phyloP scores from a whole-genome alignment of 2,797 vertebrate species.

The Anomalospiza imberbis region DNA sequence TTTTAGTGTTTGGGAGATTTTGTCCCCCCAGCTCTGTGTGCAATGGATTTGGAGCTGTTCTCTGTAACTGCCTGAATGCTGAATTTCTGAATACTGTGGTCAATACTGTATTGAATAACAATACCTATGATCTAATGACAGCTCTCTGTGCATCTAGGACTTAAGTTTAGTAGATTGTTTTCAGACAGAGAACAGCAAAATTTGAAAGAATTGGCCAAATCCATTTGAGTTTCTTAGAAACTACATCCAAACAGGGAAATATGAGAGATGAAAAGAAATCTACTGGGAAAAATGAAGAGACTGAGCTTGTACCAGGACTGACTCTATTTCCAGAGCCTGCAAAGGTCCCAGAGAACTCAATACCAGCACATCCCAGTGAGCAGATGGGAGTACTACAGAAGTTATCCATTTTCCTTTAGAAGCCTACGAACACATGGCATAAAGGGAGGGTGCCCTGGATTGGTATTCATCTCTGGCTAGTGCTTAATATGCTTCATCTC shows the following conservation, averaged over 20 bases:
- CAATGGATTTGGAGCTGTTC: background rate
- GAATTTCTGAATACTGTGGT: conserved; percentile 9
- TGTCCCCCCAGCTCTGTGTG: background rate
- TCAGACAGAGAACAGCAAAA: background rate
- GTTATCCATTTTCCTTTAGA: background rate
- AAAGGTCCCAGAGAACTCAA: background rate
- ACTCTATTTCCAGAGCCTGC: background rate
- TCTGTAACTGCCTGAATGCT: background rate
- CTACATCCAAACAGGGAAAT: background rate
- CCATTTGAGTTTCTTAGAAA: background rate
- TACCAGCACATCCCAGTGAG: background rate
- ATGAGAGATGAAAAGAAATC: background rate
- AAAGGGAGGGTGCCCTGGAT: background rate
- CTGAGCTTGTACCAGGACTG: background rate
- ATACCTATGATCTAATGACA: background rate
- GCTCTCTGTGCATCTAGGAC: background rate
- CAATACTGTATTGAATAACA: background rate
- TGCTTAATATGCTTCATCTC: background rate
- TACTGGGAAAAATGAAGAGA: background rate
- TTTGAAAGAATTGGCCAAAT: background rate
- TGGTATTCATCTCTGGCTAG: background rate
- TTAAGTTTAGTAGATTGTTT: background rate
- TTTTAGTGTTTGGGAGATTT: background rate
- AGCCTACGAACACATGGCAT: background rate
- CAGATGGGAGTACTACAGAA: background rate